Evolutionary conservation across 2,888 invertebrate species (phyloP), one percentile per base, ranked within the genome.

Genomic region (Rhagium mordax): DNA sequence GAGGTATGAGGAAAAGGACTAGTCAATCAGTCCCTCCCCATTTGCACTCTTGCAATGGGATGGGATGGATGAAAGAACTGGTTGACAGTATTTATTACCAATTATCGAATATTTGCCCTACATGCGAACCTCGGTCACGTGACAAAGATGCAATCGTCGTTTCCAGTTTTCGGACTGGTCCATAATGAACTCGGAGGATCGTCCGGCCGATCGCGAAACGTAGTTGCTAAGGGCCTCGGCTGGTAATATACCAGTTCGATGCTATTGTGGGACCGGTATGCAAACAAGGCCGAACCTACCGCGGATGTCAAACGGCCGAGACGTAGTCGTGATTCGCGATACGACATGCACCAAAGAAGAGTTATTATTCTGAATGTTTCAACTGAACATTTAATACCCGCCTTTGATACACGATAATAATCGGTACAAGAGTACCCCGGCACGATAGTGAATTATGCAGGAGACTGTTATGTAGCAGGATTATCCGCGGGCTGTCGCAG

Each of bases 221-320:
- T 20, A 68, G 78, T 78, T 78, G 78, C 78, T 78, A 78, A 74
- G 78, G 77, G 78, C 78, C 55, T 55, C 64, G 61, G 68, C 61
- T 71, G 72, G 71, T 70, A 71, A 70, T 60, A 69, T 69, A 72
- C 41, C 60, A 55, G 47, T 16, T 69, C 71, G 48, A 71, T 55
- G 66, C 73, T 72, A 76, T 75, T 76, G 70, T 59, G 74, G 72
- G 72, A 79, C 79, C 77, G 77, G 79, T 79, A 79, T 79, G 77
- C 77, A 79, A 79, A 78, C 75, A 78, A 79, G 78, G 70, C 75
- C 72, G 73, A 69, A 51, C 71, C 76, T 74, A 66, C 70, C 70
- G 70, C 72, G 70, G 74, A 68, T 77, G 77, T 78, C 76, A 78
- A 77, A 74, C 75, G 68, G 65, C 66, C 71, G 57, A n/a, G n/a